phyloP scores from a whole-genome alignment of 2,888 invertebrate genomes.

The Nephrocerus scutellatus region DNA sequence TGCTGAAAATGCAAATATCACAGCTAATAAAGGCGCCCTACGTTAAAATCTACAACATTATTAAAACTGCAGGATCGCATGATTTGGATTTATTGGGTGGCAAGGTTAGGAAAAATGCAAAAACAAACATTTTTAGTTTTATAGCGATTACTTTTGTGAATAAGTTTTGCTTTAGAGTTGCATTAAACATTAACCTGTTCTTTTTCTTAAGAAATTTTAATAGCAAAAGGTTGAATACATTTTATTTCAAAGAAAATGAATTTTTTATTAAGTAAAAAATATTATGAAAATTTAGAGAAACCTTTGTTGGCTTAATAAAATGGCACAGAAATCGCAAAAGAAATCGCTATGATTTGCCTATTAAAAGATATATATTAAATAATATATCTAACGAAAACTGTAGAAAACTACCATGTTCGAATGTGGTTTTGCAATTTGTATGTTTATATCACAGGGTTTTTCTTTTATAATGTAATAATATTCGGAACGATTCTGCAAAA shows the following conservation, averaged over 20 bases:
- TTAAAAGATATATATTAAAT: no score
- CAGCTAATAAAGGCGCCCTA: constrained; percentile 95
- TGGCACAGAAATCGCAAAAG: no score
- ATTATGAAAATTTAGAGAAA: constrained; percentile 5
- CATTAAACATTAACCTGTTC: neutral
- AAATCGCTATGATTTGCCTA: no score
- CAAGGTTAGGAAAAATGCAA: constrained; percentile 47
- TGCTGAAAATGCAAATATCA: constrained; percentile 20
- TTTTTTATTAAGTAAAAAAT: no score
- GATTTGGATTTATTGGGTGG: constrained; percentile 57
- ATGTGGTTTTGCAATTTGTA: no score
- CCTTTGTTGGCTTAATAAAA: neutral
- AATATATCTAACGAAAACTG: no score
- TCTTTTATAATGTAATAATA: no score
- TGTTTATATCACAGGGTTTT: no score
- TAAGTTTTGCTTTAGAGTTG: constrained; percentile 20
- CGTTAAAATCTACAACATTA: constrained; percentile 92
- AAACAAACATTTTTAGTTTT: constrained; percentile 21
- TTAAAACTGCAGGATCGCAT: constrained; percentile 80
- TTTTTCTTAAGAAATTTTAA: constrained; percentile 14
- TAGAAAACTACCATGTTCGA: no score
- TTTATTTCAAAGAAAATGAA: no score
- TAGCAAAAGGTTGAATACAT: constrained; percentile 1
- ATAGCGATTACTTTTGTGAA: constrained; percentile 12
- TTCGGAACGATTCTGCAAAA: no score